These are phyloP conservation scores for Hippasteria phrygiana DNA, from an alignment of 53 echinoderm and acorn worm genomes.

Conservation along the genomic window DNA sequence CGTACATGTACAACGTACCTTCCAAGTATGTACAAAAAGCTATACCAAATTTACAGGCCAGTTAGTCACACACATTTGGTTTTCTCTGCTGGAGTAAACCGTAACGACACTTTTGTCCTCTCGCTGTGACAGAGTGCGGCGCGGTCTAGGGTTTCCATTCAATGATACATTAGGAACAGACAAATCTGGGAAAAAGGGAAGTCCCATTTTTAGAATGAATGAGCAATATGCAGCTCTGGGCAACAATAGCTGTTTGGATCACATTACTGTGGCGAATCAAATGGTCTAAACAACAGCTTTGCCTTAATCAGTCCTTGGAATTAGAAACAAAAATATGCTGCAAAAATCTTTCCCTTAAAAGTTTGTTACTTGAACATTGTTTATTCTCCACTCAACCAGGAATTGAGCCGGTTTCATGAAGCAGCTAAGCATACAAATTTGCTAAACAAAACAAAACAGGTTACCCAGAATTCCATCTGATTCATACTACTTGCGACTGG, in stretches of 20 bases:
- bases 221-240: conserved; percentile 1
- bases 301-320: too few relatives aligned
- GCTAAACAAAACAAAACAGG: too few relatives aligned
- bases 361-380: too few relatives aligned
- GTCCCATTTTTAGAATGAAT: conserved; percentile 21
- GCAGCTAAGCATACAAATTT: too few relatives aligned
- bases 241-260: conserved; percentile 26
- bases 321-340: too few relatives aligned
- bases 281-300: not conserved
- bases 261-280: not conserved
- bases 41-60: too few relatives aligned
- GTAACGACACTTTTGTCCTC: not conserved
- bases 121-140: conserved; percentile 4
- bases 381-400: not conserved
- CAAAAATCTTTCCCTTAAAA: too few relatives aligned
- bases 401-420: not conserved
- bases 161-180: not conserved
- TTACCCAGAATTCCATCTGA: too few relatives aligned
- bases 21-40: too few relatives aligned
- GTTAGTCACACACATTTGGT: too few relatives aligned
- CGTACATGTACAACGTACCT: too few relatives aligned
- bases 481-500: too few relatives aligned
- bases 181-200: conserved; percentile 28
- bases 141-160: not conserved
- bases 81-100: conserved; percentile 61